Evolutionary conservation across 2,797 vertebrate genomes (phyloP), one percentile per base, ranked within the genome.

Genomic region (Neoniphon sammara): DNA sequence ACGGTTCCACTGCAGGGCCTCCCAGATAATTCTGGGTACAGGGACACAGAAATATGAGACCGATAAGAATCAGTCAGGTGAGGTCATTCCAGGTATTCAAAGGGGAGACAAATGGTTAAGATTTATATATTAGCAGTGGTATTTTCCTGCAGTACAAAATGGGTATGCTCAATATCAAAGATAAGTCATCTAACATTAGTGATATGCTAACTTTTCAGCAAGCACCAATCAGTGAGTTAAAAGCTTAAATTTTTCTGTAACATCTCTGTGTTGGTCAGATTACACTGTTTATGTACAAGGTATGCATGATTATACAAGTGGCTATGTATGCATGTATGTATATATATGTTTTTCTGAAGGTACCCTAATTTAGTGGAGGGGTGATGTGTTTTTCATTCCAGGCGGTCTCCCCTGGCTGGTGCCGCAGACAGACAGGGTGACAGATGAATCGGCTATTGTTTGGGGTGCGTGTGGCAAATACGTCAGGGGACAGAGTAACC

Each of bases 391-490:
- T 85, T 81, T 46, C 54, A 78, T 82, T 78, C 63, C 61, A 25
- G 12, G 36, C 2, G 5, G 56, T 25, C 31, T 50, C 64, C 64
- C 59, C 44, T 55, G 70, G 59, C 71, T 67, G 47, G 66, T 64
- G 82, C 87, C 47, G 61, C 73, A 86, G 80, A 88, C 82, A 82
- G 75, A 90, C 66, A 75, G 55, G 68, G 69, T 72, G 63, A 85
- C 36, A 76, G 83, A 93, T 94, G 91, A 93, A 93, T 90, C 49
- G 61, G 70, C 77, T 87, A 89, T 94, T 93, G 93, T 94, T 92
- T 89, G 72, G 61, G 85, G 90, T 83, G 82, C 82, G 81, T 87
- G 87, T 90, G 91, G 88, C 87, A 85, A 49, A 85, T 57, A 75
- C 36, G 74, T 89, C 76, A 82, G 61, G 85, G 85, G 85, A 89